Conservation (phyloP, 2,113 vertebrate species). For the Osmerus eperlanus region DNA sequence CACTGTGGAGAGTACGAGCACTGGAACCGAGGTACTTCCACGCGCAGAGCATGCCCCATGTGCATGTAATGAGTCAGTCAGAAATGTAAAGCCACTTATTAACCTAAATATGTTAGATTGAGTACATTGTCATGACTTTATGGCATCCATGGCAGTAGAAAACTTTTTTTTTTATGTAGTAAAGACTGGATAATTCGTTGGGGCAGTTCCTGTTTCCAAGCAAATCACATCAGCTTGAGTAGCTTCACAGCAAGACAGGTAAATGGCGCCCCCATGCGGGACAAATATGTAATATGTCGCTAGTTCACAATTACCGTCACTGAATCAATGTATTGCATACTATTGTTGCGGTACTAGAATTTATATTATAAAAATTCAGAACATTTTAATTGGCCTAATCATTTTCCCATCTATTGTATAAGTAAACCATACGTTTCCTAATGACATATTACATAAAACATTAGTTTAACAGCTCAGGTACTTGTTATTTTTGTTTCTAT, state of each 20-base stretch:
- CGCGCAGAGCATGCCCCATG: conserved; percentile 39
- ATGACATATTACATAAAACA: too few relatives aligned
- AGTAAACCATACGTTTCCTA: too few relatives aligned
- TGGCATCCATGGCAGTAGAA: not conserved
- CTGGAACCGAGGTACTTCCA: conserved; percentile 17
- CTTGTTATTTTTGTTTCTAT: too few relatives aligned
- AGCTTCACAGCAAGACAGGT: not conserved
- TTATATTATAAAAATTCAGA: not conserved
- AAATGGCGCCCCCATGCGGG: conserved; percentile 56
- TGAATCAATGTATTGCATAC: too few relatives aligned
- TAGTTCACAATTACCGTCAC: too few relatives aligned
- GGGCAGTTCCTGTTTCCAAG: not conserved
- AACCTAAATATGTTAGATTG: not conserved
- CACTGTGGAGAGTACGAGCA: conserved; percentile 42
- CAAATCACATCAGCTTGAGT: not conserved
- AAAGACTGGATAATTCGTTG: not conserved
- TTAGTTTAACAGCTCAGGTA: too few relatives aligned
- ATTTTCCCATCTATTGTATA: too few relatives aligned
- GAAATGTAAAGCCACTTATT: not conserved
- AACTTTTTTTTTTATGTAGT: not conserved
- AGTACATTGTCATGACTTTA: not conserved
- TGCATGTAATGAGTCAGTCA: not conserved
- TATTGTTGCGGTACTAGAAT: not conserved
- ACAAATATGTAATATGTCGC: conserved; percentile 11
- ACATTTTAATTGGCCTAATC: too few relatives aligned